Evolutionary conservation across 2,113 vertebrate genomes (phyloP).

Genomic region (Nesogale talazaci): DNA sequence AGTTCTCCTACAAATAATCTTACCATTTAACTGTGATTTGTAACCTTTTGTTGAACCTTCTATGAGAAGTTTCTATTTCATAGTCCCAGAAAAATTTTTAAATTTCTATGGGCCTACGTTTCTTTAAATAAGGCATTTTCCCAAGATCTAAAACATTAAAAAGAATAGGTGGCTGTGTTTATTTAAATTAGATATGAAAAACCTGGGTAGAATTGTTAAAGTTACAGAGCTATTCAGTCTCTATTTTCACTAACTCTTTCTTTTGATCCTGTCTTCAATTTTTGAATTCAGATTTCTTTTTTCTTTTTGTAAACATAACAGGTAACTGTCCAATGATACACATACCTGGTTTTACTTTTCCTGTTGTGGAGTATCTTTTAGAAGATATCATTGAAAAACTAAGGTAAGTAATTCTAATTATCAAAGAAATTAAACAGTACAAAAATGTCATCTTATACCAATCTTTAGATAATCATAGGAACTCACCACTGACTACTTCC

Average conservation of each 20-base stretch:
- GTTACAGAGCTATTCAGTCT: background rate
- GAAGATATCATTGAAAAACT: constrained; percentile 96
- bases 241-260: background rate
- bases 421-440: constrained; percentile 1
- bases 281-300: background rate
- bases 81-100: background rate
- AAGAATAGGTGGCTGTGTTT: too few species aligned
- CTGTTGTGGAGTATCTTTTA: constrained; percentile 94
- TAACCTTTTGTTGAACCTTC: background rate
- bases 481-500: background rate
- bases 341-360: constrained; percentile 97
- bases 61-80: background rate
- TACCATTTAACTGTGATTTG: background rate
- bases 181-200: background rate
- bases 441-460: background rate
- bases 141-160: background rate
- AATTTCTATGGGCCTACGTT: background rate
- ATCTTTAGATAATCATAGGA: background rate
- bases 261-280: background rate
- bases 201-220: constrained; percentile 4
- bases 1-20: background rate
- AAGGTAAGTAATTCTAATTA: constrained; percentile 84
- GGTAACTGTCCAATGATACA: constrained; percentile 95
- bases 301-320: constrained; percentile 77
- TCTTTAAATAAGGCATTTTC: background rate